phyloP scores from a whole-genome alignment of 2,888 invertebrate genomes.

The Barypeithes pellucidus region DNA sequence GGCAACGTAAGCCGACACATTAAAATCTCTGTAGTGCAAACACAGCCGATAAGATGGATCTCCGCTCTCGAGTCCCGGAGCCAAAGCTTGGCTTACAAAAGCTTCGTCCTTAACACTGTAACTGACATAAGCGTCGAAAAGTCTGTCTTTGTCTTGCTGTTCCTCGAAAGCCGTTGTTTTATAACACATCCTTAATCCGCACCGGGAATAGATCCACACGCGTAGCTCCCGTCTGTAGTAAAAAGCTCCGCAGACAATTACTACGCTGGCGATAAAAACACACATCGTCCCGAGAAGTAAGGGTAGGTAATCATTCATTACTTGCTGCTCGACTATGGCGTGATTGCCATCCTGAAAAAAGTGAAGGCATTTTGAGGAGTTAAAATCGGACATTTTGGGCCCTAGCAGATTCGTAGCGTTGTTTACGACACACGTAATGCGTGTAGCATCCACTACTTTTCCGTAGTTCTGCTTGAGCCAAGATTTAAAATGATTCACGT shows the following conservation, averaged over 20 bases:
- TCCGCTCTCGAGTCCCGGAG: slow-evolving; percentile 88
- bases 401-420: slow-evolving; percentile 82
- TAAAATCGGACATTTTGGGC: slow-evolving; percentile 83
- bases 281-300: slow-evolving; percentile 84
- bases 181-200: slow-evolving; percentile 90
- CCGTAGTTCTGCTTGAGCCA: slow-evolving; percentile 86
- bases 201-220: slow-evolving; percentile 90
- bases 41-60: slow-evolving; percentile 90
- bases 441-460: slow-evolving; percentile 86
- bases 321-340: slow-evolving; percentile 82
- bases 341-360: slow-evolving; percentile 82
- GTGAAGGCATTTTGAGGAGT: slow-evolving; percentile 82
- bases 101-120: slow-evolving; percentile 95
- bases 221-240: slow-evolving; percentile 87
- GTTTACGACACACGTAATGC: slow-evolving; percentile 84
- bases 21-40: slow-evolving; percentile 93
- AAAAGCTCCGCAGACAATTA: slow-evolving; percentile 84
- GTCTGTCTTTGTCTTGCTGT: slow-evolving; percentile 86
- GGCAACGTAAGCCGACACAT: slow-evolving; percentile 89
- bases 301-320: slow-evolving; percentile 88
- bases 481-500: slow-evolving; percentile 83
- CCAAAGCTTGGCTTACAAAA: slow-evolving; percentile 91
- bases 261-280: slow-evolving; percentile 84
- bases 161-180: slow-evolving; percentile 87
- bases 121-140: slow-evolving; percentile 96